Conservation (phyloP, 2,797 vertebrate species). For the Acanthiza pusilla region DNA sequence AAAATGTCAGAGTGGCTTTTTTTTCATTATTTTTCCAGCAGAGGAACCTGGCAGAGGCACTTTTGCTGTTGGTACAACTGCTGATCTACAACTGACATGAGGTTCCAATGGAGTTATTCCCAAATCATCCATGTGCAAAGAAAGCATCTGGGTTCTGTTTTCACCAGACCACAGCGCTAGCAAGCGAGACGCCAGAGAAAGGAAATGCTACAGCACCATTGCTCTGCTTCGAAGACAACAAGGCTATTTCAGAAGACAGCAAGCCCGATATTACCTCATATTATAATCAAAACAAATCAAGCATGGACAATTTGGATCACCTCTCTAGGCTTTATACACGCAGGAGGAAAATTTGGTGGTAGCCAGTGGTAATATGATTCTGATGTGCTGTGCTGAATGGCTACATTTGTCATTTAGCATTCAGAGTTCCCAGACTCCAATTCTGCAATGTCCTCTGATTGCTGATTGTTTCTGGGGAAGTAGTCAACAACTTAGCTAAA, state of each 20-base stretch:
- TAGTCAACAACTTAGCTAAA: slow-evolving; percentile 23
- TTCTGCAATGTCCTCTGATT: neutral
- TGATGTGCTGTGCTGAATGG: neutral
- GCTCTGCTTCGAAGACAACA: neutral
- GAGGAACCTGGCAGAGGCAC: neutral
- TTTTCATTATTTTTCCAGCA: neutral
- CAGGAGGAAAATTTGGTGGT: slow-evolving; percentile 42
- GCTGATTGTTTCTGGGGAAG: slow-evolving; percentile 21
- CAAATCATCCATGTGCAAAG: slow-evolving; percentile 62
- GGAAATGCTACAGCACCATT: neutral
- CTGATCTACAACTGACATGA: slow-evolving; percentile 35
- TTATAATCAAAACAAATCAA: slow-evolving; percentile 44
- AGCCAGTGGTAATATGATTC: neutral
- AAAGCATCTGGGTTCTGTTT: slow-evolving; percentile 60
- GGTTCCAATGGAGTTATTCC: slow-evolving; percentile 50
- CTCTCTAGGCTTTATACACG: neutral
- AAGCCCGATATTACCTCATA: slow-evolving; percentile 27
- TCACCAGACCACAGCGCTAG: neutral
- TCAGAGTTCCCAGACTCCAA: neutral
- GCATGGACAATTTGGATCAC: slow-evolving; percentile 46
- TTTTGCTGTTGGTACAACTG: slow-evolving; percentile 15
- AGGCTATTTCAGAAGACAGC: slow-evolving; percentile 37
- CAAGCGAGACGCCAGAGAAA: neutral
- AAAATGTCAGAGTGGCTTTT: neutral
- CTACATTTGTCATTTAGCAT: neutral